Percentiles rank a stretch among this genome's conserved stretches.
phyloP scores from a whole-genome alignment of 2,113 vertebrate genomes.

The Coryphaenoides rupestris region DNA sequence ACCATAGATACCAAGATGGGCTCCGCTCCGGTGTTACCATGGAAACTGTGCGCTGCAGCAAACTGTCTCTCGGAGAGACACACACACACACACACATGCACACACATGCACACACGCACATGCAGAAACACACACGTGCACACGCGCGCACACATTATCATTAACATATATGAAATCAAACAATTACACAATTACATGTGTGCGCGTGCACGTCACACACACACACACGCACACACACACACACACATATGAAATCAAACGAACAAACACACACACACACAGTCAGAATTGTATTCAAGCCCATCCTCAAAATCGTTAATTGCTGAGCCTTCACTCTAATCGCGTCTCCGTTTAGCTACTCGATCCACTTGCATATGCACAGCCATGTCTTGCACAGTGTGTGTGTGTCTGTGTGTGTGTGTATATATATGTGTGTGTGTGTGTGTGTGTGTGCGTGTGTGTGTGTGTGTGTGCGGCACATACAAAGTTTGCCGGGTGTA shows the following conservation, averaged over 20 bases:
- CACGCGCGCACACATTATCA: neutral
- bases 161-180: neutral
- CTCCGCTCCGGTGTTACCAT: constrained; percentile 70
- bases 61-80: constrained; percentile 18
- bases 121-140: neutral
- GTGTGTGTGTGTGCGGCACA: neutral
- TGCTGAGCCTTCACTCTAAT: constrained; percentile 48
- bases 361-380: constrained; percentile 1
- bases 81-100: constrained; percentile 5
- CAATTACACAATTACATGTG: too few species aligned
- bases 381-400: neutral
- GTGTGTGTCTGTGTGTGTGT: neutral
- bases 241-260: too few species aligned
- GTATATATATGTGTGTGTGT: neutral
- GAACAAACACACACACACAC: constrained; percentile 49
- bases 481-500: neutral
- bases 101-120: constrained; percentile 1
- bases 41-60: constrained; percentile 75
- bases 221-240: constrained; percentile 1
- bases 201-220: too few species aligned
- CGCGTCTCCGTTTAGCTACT: constrained; percentile 17
- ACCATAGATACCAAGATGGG: constrained; percentile 81
- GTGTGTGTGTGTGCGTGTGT: neutral
- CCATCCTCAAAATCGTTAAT: constrained; percentile 64
- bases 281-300: constrained; percentile 74